Evolutionary conservation across 2,797 vertebrate genomes (phyloP).

Genomic region (Crocidura indochinensis): DNA sequence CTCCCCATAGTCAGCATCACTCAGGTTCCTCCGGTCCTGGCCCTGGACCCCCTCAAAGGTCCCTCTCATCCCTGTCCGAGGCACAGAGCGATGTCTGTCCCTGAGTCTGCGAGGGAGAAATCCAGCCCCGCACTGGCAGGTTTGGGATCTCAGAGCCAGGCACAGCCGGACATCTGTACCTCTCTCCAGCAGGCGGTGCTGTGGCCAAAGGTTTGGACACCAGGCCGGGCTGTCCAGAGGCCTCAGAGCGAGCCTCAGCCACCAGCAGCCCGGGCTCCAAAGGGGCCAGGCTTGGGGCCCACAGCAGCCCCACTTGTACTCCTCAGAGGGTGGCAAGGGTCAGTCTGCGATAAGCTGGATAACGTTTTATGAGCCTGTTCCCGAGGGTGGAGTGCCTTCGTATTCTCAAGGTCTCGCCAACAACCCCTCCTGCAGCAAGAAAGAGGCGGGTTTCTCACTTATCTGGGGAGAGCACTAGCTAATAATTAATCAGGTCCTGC

Average conservation of each 20-base stretch:
- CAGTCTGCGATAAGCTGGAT: background rate
- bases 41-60: background rate
- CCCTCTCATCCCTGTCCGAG: background rate
- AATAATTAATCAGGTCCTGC: background rate
- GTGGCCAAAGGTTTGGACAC: background rate
- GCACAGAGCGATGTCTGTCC: background rate
- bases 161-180: background rate
- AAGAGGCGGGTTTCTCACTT: background rate
- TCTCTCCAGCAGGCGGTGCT: background rate
- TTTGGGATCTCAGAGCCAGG: background rate
- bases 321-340: background rate
- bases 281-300: accelerated
- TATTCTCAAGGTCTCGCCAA: background rate
- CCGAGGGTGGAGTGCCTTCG: background rate
- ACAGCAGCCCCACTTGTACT: background rate
- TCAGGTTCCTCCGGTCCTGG: background rate
- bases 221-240: background rate
- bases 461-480: background rate
- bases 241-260: background rate
- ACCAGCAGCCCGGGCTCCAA: background rate
- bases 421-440: background rate
- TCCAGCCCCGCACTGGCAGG: too few relatives aligned
- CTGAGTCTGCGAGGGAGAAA: background rate
- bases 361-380: constrained; percentile 6
- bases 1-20: background rate